These are phyloP conservation scores for Bradypodion ventrale DNA, from an alignment of 2,797 vertebrate species.

Conservation along the genomic window DNA sequence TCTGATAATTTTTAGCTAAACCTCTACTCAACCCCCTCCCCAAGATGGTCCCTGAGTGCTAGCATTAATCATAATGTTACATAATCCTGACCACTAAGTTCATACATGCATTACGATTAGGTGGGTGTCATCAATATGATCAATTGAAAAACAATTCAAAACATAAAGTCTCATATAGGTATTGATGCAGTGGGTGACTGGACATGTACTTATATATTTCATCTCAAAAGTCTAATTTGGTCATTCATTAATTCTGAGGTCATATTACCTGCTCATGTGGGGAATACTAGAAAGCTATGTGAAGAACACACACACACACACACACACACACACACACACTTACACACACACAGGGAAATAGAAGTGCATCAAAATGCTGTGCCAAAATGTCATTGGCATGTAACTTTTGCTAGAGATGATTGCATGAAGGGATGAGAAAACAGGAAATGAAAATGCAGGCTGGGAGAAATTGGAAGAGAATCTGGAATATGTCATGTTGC, in stretches of 20 bases:
- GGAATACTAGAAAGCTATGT: background rate
- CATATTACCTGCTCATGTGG: background rate
- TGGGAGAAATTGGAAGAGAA: conserved; percentile 18
- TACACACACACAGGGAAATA: background rate
- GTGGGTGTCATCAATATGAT: too few relatives aligned
- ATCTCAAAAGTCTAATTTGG: background rate
- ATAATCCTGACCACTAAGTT: too few relatives aligned
- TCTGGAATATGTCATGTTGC: conserved; percentile 34
- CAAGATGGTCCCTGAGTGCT: too few relatives aligned
- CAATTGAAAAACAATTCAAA: too few relatives aligned
- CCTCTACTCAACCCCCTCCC: too few relatives aligned
- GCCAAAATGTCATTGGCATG: background rate
- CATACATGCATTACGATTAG: too few relatives aligned
- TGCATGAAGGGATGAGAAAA: background rate
- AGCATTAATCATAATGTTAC: too few relatives aligned
- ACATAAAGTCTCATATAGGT: too few relatives aligned
- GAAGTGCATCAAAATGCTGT: background rate
- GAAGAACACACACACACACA: background rate
- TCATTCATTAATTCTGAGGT: background rate
- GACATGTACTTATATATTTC: background rate
- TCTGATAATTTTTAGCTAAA: too few relatives aligned
- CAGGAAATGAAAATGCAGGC: conserved; percentile 6
- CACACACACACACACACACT: too few relatives aligned
- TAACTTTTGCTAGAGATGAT: conserved; percentile 10
- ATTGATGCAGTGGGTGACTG: too few relatives aligned